Conservation (phyloP, 2,797 vertebrate species). For the Eulemur mongoz region DNA sequence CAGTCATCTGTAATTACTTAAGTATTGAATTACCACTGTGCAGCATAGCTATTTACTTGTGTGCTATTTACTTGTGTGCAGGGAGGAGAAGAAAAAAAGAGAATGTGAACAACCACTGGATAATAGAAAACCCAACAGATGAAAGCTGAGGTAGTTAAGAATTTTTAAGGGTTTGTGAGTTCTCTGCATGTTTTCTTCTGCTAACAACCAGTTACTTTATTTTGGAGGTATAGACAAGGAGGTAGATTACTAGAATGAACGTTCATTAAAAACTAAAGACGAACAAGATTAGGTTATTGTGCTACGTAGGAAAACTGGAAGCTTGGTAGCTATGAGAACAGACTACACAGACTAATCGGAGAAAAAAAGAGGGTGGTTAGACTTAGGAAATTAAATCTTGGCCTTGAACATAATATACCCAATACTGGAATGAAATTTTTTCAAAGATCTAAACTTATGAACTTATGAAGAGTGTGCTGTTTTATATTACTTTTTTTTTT, state of each 20-base stretch:
- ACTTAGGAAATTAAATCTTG: conserved; percentile 22
- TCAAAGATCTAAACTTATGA: neutral
- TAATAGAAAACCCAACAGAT: neutral
- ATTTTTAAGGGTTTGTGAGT: neutral
- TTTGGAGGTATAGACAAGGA: neutral
- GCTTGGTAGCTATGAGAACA: neutral
- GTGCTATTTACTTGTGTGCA: neutral
- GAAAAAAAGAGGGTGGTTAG: neutral
- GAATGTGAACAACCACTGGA: neutral
- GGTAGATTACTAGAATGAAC: neutral
- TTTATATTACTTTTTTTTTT: neutral
- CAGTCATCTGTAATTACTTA: neutral
- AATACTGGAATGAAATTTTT: neutral
- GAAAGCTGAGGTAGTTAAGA: neutral
- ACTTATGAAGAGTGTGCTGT: neutral
- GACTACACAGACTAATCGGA: neutral
- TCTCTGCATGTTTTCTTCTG: neutral
- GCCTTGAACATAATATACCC: neutral
- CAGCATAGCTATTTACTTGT: neutral
- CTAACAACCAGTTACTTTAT: neutral
- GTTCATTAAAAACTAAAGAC: conserved; percentile 40
- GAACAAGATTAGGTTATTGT: neutral
- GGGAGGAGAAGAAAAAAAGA: conserved; percentile 10
- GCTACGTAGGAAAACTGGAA: neutral
- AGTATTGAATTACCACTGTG: neutral